These are phyloP conservation scores for Dendrolimus kikuchii DNA, from an alignment of 1,140 invertebrate species.

Conservation along the genomic window DNA sequence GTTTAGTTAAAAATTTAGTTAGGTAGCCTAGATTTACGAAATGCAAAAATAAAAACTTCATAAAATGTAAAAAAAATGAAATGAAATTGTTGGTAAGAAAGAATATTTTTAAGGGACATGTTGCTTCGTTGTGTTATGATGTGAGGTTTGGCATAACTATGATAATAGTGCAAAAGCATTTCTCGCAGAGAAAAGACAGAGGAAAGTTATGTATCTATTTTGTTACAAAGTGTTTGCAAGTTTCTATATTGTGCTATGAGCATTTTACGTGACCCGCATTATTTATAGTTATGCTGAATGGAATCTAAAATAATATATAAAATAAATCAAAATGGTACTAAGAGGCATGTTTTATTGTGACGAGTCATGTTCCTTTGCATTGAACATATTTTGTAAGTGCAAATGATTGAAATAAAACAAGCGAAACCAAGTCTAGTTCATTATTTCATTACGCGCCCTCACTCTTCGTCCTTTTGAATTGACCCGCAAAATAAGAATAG, in stretches of 20 bases:
- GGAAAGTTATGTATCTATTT: conserved; percentile 74
- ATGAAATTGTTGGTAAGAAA: conserved; percentile 73
- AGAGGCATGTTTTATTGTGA: conserved; percentile 73
- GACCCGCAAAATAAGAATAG: neutral
- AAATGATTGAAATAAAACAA: conserved; percentile 73
- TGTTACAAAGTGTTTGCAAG: conserved; percentile 74
- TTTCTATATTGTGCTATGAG: conserved; percentile 73
- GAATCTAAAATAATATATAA: conserved; percentile 69
- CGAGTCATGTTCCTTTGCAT: conserved; percentile 73
- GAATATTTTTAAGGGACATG: conserved; percentile 74
- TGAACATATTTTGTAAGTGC: conserved; percentile 74
- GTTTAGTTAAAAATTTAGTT: conserved; percentile 69
- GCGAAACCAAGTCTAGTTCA: conserved; percentile 60
- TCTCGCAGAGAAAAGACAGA: conserved; percentile 65
- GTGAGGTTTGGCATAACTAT: conserved; percentile 72
- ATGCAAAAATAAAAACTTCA: conserved; percentile 66
- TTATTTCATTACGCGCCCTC: conserved; percentile 22
- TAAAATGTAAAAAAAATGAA: conserved; percentile 72
- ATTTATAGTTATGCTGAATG: conserved; percentile 73
- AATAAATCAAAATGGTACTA: conserved; percentile 72
- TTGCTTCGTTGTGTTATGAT: conserved; percentile 71
- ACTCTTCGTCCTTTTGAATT: neutral
- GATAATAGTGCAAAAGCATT: conserved; percentile 65
- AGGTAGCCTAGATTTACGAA: conserved; percentile 69
- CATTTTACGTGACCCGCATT: conserved; percentile 72